phyloP scores from a whole-genome alignment of 2,888 invertebrate species.

The Lithophane socia region DNA sequence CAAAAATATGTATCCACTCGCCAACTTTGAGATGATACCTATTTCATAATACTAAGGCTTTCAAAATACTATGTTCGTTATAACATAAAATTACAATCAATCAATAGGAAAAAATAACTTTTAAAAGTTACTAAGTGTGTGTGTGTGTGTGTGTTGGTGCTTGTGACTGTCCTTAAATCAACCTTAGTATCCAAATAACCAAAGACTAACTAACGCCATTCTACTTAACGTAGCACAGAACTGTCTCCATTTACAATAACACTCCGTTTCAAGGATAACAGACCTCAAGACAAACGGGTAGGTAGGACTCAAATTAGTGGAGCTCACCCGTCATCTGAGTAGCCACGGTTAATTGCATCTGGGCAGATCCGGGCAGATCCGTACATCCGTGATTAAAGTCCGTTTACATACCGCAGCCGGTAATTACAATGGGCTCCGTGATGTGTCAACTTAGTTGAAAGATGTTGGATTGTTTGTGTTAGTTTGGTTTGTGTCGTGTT shows the following conservation, averaged over 20 bases:
- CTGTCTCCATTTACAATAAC: constrained; percentile 14
- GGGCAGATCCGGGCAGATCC: constrained; percentile 31
- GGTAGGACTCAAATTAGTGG: constrained; percentile 43
- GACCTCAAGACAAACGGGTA: constrained; percentile 18
- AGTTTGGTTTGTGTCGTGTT: not conserved
- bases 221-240: not conserved
- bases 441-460: constrained; percentile 36
- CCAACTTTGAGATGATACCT: too few species aligned
- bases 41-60: too few species aligned
- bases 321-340: constrained; percentile 21
- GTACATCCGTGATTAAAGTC: constrained; percentile 53
- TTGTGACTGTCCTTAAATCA: too few species aligned
- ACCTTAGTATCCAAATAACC: not conserved
- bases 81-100: too few species aligned
- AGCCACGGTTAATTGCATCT: constrained; percentile 48
- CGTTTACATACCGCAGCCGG: constrained; percentile 41
- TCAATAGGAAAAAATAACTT: too few species aligned
- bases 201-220: not conserved
- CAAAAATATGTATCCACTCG: too few species aligned
- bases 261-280: constrained; percentile 19
- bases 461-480: not conserved
- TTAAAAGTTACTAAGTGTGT: too few species aligned
- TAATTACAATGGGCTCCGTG: constrained; percentile 37
- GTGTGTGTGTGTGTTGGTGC: too few species aligned
- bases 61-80: too few species aligned